Evolutionary conservation across 2,888 invertebrate genomes (phyloP).

Genomic region (Polyploca ridens): DNA sequence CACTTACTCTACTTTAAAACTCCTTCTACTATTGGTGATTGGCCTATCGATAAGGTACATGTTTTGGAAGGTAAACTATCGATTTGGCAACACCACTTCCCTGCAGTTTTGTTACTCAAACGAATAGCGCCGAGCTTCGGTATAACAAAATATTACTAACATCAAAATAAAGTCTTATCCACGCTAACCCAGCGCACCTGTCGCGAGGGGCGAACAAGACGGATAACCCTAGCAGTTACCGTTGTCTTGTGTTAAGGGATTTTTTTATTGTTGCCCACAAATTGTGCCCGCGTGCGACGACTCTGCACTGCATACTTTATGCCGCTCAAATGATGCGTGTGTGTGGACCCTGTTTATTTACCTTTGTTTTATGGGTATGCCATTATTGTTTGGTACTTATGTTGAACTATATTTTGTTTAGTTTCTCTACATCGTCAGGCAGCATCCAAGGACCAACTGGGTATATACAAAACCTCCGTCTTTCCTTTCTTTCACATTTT

Average conservation of each 20-base stretch:
- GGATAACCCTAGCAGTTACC: conserved; percentile 70
- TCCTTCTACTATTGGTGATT: too few species aligned
- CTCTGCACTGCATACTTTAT: conserved; percentile 78
- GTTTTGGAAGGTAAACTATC: too few species aligned
- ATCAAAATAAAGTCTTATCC: conserved; percentile 44
- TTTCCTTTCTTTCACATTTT: too few species aligned
- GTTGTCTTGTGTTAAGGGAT: conserved; percentile 82
- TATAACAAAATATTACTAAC: not conserved
- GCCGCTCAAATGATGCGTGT: conserved; percentile 48
- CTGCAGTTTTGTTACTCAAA: too few species aligned
- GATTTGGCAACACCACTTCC: too few species aligned
- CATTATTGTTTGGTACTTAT: conserved; percentile 9
- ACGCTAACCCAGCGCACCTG: conserved; percentile 43
- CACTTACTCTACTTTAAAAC: too few species aligned
- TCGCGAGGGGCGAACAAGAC: conserved; percentile 76
- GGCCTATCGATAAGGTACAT: too few species aligned
- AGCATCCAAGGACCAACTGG: too few species aligned
- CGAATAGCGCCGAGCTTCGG: too few species aligned
- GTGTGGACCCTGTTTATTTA: conserved; percentile 10
- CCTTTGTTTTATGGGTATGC: conserved; percentile 13
- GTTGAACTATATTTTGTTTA: not conserved
- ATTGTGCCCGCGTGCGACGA: conserved; percentile 67
- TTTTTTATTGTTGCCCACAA: conserved; percentile 82
- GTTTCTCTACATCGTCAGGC: too few species aligned
- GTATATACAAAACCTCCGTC: too few species aligned